Base-by-base conservation (phyloP, 2,888 invertebrate species). In the Itoplectis maculator region DNA sequence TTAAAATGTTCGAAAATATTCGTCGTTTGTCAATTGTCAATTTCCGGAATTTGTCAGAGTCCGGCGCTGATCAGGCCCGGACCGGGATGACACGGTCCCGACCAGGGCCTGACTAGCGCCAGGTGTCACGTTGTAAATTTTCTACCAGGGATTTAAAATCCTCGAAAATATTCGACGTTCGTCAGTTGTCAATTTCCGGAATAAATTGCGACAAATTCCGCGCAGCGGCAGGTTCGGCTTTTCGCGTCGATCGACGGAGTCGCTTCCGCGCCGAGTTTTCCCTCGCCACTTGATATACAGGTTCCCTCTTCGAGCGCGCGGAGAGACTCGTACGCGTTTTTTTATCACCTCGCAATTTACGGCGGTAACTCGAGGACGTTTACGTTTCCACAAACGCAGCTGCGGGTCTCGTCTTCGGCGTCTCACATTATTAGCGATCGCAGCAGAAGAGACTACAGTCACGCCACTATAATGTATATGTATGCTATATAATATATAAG, bases 381-480 rank as follows among this genome's bases (percentile, higher is more conserved):
- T 49, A 61, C 35, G 59, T 61, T 73, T 61, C 8, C 49, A 73
- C 61, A 20, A 47, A 61, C 72, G 72, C 72, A 73, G 72, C 72
- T 73, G 72, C 61, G 47, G 47, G 47, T 73, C 72, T 73, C 72
- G 61, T 61, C 47, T 73, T 73, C 61, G 47, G 59, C 72, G 61
- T 20, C 72, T 73, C 72, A 47, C 45, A 73, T 73, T 73, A 73
- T 73, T 59, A 73, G 29, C 61, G 72, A 73, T 73, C 29, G 29
- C 72, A 73, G 72, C 72, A 47, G 20, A 73, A 61, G 72, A 73
- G 61, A 61, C 72, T 47, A 20, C 18, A 61, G 72, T 73, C 72
- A 73, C 72, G 72, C 72, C 47, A 73, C 45, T 61, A 35, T 35
- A 59, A n/a, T n/a, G n/a, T n/a, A n/a, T n/a, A n/a, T n/a, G n/a